Evolutionary conservation across 2,888 invertebrate species (phyloP), one percentile per base, ranked within the genome.

Genomic region (Cremastinae sp.): DNA sequence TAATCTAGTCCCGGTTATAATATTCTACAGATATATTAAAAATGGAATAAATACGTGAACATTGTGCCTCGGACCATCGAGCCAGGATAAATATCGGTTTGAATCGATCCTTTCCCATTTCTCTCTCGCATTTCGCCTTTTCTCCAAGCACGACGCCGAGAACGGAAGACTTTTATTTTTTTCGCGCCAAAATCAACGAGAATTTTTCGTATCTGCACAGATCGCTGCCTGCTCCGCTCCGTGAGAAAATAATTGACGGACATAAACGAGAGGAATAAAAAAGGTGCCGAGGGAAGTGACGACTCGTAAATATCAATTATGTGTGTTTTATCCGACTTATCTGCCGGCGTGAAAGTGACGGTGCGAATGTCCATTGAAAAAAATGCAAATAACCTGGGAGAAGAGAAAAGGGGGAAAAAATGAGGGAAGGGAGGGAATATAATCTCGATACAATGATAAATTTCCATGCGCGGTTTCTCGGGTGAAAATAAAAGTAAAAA

Each of bases 71-170:
- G 75, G 59, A 58, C 70, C 61, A 71, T 59, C 65, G 73, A 76
- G 74, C 71, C 76, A 73, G 78, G 80, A 84, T 84, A 83, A n/a
- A n/a, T 28, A 28, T 84, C 83, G 82, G 81, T 84, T 83, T 82
- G 79, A 82, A 84, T 84, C 82, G 84, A 84, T 83, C 80, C 28
- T 28, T 28, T 28, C 28, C 5, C 28, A 5, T 3, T 28, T 28
- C 28, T 3, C 5, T 28, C 28, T 28, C 28, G 2, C 2, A 5
- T 28, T 5, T 28, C 28, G n/a, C n/a, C n/a, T n/a, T 28, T 28
- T 28, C 28, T 28, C 28, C 28, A 28, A 28, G 83, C 80, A 74
- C 80, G 80, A 75, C 28, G 28, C 5, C 28, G 28, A 28, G 5
- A n/a, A n/a, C n/a, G 28, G 28, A 28, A 28, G 65, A 49, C 79